Evolutionary conservation across 2,113 vertebrate genomes (phyloP), one percentile per base, ranked within the genome.

Genomic region (Stictonetta naevosa): DNA sequence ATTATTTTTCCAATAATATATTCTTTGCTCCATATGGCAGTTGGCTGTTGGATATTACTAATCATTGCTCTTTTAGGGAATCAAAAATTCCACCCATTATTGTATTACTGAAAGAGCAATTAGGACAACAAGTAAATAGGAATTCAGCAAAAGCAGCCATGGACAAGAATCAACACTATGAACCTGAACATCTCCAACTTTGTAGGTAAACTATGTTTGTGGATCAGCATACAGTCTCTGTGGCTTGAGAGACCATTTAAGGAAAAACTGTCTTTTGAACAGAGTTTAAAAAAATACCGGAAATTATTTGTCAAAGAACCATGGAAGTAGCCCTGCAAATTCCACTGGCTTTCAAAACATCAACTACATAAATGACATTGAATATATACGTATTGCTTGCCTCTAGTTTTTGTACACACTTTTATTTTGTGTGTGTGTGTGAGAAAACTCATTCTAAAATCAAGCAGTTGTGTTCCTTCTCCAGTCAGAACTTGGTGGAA

Each of bases 401-500:
- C 68, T 81, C 33, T 60, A 50, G 50, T 73, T 92, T 64, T 55
- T 50, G 31, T 20, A 71, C 10, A 56, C 6, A 86, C 42, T 88
- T 40, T 67, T 28, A 9, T 77, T 48, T 71, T 38, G 38, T 38
- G 38, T 38, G 38, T 38, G 38, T 38, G 73, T 21, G n/a, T 25
- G 80, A 83, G 64, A 85, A 94, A 96, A 88, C 13, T 69, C 13
- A 83, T 69, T 42, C 53, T 62, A 63, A 95, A 92, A 80, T 67
- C 55, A 74, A 76, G 58, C 26, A 76, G 63, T 69, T 73, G 26
- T 69, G 23, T 50, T 84, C 52, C 56, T 84, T 19, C 40, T 91
- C 42, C 59, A 77, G 52, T 44, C 83, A 84, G 46, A 69, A 81
- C 15, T 59, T 74, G 34, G 53, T 53, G 59, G 80, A 88, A 79